Evolutionary conservation across 2,797 vertebrate species (phyloP).

Genomic region (Oryzias sinensis): DNA sequence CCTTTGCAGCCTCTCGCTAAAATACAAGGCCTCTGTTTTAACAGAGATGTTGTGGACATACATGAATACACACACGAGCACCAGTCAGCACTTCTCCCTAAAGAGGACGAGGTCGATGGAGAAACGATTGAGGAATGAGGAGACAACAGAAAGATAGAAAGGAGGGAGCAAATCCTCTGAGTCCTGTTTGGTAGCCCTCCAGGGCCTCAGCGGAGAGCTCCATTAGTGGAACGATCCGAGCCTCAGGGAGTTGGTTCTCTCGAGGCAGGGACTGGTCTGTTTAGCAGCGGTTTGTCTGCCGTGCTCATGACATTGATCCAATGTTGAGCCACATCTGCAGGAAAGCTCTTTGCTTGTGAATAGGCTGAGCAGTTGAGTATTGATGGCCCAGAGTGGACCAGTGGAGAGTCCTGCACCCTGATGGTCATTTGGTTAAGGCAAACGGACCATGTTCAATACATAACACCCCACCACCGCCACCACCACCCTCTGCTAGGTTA

Average conservation of each 20-base stretch:
- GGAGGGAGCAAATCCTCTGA: slow-evolving; percentile 48
- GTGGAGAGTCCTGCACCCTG: slow-evolving; percentile 52
- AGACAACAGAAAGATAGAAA: slow-evolving; percentile 36
- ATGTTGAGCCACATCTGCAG: slow-evolving; percentile 47
- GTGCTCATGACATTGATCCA: slow-evolving; percentile 70
- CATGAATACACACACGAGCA: slow-evolving; percentile 25
- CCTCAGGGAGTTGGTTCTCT: slow-evolving; percentile 54
- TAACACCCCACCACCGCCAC: slow-evolving; percentile 38
- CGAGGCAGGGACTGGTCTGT: slow-evolving; percentile 57
- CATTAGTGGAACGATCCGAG: slow-evolving; percentile 74
- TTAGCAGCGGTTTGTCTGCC: slow-evolving; percentile 68
- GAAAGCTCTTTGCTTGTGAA: slow-evolving; percentile 67
- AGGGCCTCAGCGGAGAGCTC: slow-evolving; percentile 66
- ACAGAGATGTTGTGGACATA: slow-evolving; percentile 9
- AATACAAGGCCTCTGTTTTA: slow-evolving; percentile 12
- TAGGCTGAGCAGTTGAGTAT: slow-evolving; percentile 55
- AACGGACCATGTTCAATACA: slow-evolving; percentile 67
- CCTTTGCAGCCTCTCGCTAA: slow-evolving; percentile 32
- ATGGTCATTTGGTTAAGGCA: slow-evolving; percentile 66
- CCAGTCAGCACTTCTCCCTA: slow-evolving; percentile 45
- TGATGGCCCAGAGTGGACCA: slow-evolving; percentile 56
- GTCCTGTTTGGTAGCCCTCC: slow-evolving; percentile 65
- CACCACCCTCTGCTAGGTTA: slow-evolving; percentile 48
- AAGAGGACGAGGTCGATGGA: slow-evolving; percentile 53
- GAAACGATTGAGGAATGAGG: slow-evolving; percentile 43